Evolutionary conservation across 2,888 invertebrate species (phyloP).

Genomic region (Ethmia dodecea): DNA sequence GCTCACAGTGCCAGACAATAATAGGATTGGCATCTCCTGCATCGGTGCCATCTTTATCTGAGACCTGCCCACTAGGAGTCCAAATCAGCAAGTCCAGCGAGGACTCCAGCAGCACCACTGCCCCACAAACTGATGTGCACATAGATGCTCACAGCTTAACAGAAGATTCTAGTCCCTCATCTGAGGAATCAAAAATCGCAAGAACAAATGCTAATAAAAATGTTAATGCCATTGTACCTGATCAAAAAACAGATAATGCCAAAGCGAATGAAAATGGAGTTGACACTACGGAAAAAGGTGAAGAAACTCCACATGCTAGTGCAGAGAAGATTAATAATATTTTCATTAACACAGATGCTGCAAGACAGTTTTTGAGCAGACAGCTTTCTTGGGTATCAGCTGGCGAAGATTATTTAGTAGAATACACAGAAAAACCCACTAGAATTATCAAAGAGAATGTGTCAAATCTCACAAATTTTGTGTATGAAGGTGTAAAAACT

Average conservation of each 20-base stretch:
- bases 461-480: slow-evolving; percentile 84
- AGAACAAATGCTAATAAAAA: slow-evolving; percentile 58
- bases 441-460: slow-evolving; percentile 85
- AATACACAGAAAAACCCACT: slow-evolving; percentile 81
- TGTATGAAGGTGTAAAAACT: slow-evolving; percentile 86
- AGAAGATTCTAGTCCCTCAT: slow-evolving; percentile 77
- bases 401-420: slow-evolving; percentile 82
- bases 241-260: slow-evolving; percentile 33
- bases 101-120: slow-evolving; percentile 79
- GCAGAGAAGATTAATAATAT: slow-evolving; percentile 79
- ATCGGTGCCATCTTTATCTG: slow-evolving; percentile 79
- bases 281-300: slow-evolving; percentile 39
- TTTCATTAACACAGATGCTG: slow-evolving; percentile 88
- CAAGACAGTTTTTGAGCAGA: slow-evolving; percentile 84
- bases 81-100: slow-evolving; percentile 79
- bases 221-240: slow-evolving; percentile 32
- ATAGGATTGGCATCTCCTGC: slow-evolving; percentile 76
- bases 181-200: slow-evolving; percentile 72
- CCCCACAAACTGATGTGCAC: slow-evolving; percentile 75
- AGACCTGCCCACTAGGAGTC: slow-evolving; percentile 80
- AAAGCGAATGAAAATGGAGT: slow-evolving; percentile 36
- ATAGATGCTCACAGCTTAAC: slow-evolving; percentile 73
- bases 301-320: slow-evolving; percentile 39
- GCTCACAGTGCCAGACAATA: slow-evolving; percentile 80
- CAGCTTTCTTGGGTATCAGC: slow-evolving; percentile 86